phyloP scores from a whole-genome alignment of 2,113 vertebrate genomes.

The Cephalopholis sonnerati region DNA sequence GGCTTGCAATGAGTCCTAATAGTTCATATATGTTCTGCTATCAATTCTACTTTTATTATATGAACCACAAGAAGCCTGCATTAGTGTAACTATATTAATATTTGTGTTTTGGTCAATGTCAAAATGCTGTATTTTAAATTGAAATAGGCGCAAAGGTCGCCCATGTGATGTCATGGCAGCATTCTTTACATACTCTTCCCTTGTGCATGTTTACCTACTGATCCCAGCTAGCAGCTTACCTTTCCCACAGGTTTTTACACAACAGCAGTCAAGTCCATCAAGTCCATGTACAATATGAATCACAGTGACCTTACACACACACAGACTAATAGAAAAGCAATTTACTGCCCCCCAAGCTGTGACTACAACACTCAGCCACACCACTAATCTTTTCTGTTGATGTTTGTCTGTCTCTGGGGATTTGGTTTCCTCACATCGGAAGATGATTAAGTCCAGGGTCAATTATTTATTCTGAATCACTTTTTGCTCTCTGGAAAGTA shows the following conservation, averaged over 20 bases:
- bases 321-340: slow-evolving; percentile 29
- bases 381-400: slow-evolving; percentile 35
- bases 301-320: slow-evolving; percentile 53
- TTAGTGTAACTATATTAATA: not conserved
- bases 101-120: not conserved
- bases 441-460: slow-evolving; percentile 66
- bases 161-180: slow-evolving; percentile 47
- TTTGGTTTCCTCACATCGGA: slow-evolving; percentile 55
- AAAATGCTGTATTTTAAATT: slow-evolving; percentile 1
- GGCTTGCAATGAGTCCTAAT: too few relatives aligned
- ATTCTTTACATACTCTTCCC: slow-evolving; percentile 63
- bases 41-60: not conserved
- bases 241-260: slow-evolving; percentile 41
- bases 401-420: slow-evolving; percentile 41
- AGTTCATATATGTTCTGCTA: not conserved
- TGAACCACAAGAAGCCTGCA: not conserved
- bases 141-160: slow-evolving; percentile 26
- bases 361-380: slow-evolving; percentile 41
- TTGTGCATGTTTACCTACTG: slow-evolving; percentile 62
- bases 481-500: slow-evolving; percentile 37
- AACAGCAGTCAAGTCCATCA: slow-evolving; percentile 38
- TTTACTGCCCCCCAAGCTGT: slow-evolving; percentile 29
- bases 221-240: slow-evolving; percentile 31
- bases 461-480: slow-evolving; percentile 58
- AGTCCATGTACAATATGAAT: slow-evolving; percentile 62